Conservation (phyloP, 35 echinoderm and acorn worm genomes). For the Strongylocentrotus purpuratus region DNA sequence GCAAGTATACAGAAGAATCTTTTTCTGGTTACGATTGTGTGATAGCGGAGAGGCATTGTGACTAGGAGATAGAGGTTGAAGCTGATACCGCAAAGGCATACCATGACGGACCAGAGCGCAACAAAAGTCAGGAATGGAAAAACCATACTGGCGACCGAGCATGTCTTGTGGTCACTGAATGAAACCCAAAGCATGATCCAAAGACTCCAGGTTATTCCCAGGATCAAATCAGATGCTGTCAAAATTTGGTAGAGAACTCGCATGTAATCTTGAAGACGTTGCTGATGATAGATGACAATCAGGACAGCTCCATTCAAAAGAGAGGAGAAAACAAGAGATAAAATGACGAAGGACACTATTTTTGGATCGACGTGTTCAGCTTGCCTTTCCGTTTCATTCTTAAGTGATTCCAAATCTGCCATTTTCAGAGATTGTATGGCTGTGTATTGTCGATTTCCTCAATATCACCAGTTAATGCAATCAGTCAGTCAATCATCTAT, state of each 20-base stretch:
- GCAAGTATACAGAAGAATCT: neutral
- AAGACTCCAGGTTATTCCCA: neutral
- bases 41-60: neutral
- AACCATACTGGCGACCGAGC: neutral
- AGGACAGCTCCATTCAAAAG: neutral
- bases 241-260: neutral
- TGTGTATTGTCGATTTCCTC: neutral
- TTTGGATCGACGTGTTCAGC: neutral
- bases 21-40: neutral
- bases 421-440: neutral
- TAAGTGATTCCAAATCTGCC: neutral
- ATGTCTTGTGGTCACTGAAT: neutral
- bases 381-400: neutral
- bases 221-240: neutral
- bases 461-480: neutral
- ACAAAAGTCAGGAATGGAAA: neutral
- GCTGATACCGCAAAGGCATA: neutral
- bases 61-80: neutral
- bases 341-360: neutral
- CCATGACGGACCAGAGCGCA: neutral
- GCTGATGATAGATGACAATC: neutral
- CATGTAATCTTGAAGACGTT: neutral
- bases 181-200: neutral
- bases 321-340: neutral
- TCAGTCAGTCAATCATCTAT: no score